Conservation (phyloP, 2,797 vertebrate genomes). For the Chromobotia macracanthus region DNA sequence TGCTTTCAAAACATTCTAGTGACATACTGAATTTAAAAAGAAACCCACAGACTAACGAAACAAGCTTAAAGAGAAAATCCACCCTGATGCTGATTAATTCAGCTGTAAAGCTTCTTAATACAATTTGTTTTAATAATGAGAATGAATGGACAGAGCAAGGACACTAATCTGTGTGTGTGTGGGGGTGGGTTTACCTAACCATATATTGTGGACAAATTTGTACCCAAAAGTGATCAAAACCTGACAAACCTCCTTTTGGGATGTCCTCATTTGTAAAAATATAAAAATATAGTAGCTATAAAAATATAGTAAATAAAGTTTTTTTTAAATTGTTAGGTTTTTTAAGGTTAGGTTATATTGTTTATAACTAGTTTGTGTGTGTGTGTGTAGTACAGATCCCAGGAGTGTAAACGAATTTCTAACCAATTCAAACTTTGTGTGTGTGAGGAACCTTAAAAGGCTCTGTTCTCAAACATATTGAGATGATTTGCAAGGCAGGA, state of each 20-base stretch:
- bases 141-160: not conserved
- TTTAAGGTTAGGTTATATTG: no score
- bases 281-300: no score
- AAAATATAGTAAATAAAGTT: no score
- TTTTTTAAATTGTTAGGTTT: no score
- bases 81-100: not conserved
- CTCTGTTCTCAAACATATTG: no score
- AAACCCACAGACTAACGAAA: not conserved
- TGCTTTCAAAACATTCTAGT: not conserved
- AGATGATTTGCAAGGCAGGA: no score
- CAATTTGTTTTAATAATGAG: not conserved
- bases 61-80: not conserved
- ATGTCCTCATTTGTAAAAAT: no score
- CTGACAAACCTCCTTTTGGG: no score
- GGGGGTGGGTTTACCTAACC: not conserved
- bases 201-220: no score
- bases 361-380: not conserved
- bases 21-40: slow-evolving; percentile 5
- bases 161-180: not conserved
- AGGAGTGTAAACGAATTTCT: not conserved
- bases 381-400: not conserved
- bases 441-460: not conserved
- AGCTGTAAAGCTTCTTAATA: slow-evolving; percentile 30
- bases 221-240: no score
- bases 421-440: not conserved